Percentiles rank a stretch among this genome's conserved stretches.
Evolutionary conservation across 2,888 invertebrate genomes (phyloP).

Genomic region (Xestia xanthographa): DNA sequence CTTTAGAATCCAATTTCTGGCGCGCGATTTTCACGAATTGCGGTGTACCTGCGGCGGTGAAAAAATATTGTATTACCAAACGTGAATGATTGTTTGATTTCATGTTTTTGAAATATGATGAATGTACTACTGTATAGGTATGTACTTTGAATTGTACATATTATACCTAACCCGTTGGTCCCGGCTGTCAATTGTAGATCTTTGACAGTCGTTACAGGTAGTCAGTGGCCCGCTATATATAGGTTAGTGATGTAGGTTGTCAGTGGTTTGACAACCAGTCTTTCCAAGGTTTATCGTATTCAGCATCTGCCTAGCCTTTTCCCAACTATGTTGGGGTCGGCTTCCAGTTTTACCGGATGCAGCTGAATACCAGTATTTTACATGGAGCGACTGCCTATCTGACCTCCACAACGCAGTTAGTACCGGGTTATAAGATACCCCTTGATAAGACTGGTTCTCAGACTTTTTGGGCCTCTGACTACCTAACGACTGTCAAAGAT

Average conservation of each 20-base stretch:
- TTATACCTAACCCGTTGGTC: not conserved
- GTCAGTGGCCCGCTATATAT: not conserved
- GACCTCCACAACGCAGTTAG: no score
- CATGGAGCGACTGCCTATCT: no score
- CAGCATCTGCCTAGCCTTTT: no score
- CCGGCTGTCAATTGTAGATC: not conserved
- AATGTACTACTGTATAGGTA: not conserved
- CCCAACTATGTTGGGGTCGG: no score
- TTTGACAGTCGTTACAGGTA: not conserved
- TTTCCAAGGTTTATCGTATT: not conserved
- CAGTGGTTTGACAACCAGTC: not conserved
- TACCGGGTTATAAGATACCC: no score
- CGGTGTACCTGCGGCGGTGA: constrained; percentile 15
- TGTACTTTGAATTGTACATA: not conserved
- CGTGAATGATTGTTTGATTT: constrained; percentile 23
- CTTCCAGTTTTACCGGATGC: no score
- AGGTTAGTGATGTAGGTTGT: no score
- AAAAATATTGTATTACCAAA: constrained; percentile 44
- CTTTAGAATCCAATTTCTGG: constrained; percentile 48
- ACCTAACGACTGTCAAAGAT: no score
- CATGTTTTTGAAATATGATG: constrained; percentile 2
- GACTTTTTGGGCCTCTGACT: no score
- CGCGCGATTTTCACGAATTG: constrained; percentile 23
- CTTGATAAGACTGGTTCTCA: no score
- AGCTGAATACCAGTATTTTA: no score